These are phyloP conservation scores for Scomber scombrus DNA, from an alignment of 2,113 vertebrate genomes.

Conservation along the genomic window DNA sequence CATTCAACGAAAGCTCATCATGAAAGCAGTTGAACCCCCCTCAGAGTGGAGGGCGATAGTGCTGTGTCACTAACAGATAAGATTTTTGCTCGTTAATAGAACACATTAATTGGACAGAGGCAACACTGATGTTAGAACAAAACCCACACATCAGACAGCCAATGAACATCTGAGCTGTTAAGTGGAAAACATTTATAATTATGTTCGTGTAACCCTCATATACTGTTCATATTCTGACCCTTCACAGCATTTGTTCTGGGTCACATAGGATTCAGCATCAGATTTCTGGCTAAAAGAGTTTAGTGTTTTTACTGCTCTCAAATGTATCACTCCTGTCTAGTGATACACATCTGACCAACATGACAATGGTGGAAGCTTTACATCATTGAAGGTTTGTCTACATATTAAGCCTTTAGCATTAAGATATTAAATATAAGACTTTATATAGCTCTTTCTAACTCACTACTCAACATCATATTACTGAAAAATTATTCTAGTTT, in stretches of 20 bases:
- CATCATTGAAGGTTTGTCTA: background rate
- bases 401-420: background rate
- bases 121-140: conserved; percentile 19
- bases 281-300: too few species aligned
- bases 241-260: too few species aligned
- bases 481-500: background rate
- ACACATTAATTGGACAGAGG: conserved; percentile 27
- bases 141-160: conserved; percentile 16
- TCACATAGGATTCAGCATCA: too few species aligned
- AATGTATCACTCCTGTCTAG: background rate
- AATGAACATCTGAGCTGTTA: conserved; percentile 4
- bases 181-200: conserved; percentile 16
- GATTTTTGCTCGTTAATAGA: conserved; percentile 27
- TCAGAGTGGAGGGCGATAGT: conserved; percentile 14
- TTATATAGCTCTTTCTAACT: background rate
- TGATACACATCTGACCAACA: conserved; percentile 28
- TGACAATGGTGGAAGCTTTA: background rate
- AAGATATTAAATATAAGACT: background rate
- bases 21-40: conserved; percentile 38
- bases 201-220: conserved; percentile 2
- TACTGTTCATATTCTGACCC: too few species aligned
- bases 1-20: conserved; percentile 45
- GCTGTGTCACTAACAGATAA: conserved; percentile 44
- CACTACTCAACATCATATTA: background rate
- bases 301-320: too few species aligned